Base-by-base conservation (phyloP, 2,797 vertebrate genomes). In the Enteromius anoplus region DNA sequence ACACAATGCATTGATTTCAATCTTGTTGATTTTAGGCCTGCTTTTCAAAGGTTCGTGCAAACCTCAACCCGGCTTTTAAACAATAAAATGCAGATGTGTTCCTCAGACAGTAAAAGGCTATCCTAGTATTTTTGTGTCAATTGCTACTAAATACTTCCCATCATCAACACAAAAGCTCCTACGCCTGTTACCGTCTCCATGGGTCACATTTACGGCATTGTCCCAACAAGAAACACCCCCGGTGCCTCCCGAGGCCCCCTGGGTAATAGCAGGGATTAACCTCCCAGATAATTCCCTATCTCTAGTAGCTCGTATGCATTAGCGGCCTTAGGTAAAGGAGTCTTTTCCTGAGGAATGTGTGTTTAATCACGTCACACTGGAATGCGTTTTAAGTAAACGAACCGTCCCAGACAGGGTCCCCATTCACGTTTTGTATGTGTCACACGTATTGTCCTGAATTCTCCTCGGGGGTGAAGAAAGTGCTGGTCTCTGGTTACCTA, bases 261-360 rank as follows among this genome's bases (percentile, higher is more conserved):
- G 68, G 80, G 85, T 86, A 88, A 86, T 87, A 83, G 80, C 69
- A 81, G 80, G 71, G 87, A 88, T 90, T 87, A 88, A 78, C 78
- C 65, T 85, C 76, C 15, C 42, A 70, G 65, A 78, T 86, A 89
- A 86, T 84, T 84, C 83, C 78, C 84, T 82, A 87, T 85, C 84
- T 87, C 85, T 83, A 83, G 69, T 47, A 49, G 78, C 84, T 85
- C 76, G 72, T 85, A 68, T 77, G 80, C 65, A 77, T 81, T 66
- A 73, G 80, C 62, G 47, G 78, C 85, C 87, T 85, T 75, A 85
- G 83, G 87, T 87, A 81, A 84, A 81, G 73, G 84, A 85, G 77
- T 72, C 69, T 78, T 76, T 85, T 83, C 26, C 76, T 3, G 14
- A 34, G 60, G 75, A 84, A 66, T 82, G 80, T 73, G 51, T 80